phyloP scores from a whole-genome alignment of 2,797 vertebrate species.

The Oophaga sylvatica region DNA sequence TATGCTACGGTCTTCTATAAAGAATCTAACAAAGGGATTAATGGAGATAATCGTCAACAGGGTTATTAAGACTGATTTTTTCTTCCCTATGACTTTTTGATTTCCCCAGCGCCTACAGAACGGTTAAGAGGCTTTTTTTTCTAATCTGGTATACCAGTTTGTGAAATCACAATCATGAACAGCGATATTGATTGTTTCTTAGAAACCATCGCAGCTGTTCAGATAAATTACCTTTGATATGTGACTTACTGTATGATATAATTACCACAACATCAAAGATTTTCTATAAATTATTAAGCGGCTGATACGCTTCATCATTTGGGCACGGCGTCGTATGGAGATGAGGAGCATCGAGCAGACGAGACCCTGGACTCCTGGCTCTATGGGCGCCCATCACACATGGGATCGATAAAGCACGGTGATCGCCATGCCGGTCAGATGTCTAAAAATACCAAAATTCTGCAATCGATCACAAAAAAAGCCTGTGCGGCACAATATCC shows the following conservation, averaged over 20 bases:
- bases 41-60: not conserved
- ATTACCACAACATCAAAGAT: conserved; percentile 95
- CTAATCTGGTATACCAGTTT: conserved; percentile 80
- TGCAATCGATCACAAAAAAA: conserved; percentile 37
- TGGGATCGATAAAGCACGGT: conserved; percentile 8
- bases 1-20: not conserved
- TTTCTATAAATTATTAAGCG: conserved; percentile 99
- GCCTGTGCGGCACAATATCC: not conserved
- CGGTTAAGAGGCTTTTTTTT: conserved; percentile 57
- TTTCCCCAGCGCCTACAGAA: not conserved
- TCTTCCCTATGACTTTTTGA: not conserved
- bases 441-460: conserved; percentile 21
- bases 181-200: conserved; percentile 93
- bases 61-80: not conserved
- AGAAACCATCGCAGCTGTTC: conserved; percentile 96
- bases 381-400: not conserved
- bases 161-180: conserved; percentile 86
- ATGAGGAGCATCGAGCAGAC: conserved; percentile 74
- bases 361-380: not conserved
- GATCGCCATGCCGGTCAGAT: not conserved
- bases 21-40: not conserved
- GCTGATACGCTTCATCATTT: conserved; percentile 82
- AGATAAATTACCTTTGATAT: conserved; percentile 99
- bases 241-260: conserved; percentile 95
- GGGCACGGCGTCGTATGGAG: conserved; percentile 75